Conservation (phyloP, 2,888 invertebrate genomes). For the Troides aeacus region DNA sequence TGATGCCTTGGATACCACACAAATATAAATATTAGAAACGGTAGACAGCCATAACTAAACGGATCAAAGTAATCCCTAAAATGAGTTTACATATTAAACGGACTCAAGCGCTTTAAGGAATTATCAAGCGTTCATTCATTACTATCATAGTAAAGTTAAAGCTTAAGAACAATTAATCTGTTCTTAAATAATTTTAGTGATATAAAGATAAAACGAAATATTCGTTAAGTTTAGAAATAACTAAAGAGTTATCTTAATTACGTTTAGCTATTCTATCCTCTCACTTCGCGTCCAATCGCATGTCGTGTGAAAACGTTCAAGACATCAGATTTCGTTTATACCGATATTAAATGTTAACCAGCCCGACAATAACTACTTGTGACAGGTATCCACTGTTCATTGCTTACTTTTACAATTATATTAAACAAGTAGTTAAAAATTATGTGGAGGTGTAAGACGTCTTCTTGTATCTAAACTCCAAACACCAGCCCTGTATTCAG, state of each 20-base stretch:
- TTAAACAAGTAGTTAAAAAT: too few relatives aligned
- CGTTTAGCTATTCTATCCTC: not conserved
- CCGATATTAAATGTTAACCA: not conserved
- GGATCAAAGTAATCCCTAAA: slow-evolving; percentile 12
- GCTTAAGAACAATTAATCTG: not conserved
- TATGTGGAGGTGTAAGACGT: not conserved
- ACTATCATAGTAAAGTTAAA: too few relatives aligned
- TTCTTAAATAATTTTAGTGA: not conserved
- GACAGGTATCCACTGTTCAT: not conserved
- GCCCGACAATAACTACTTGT: not conserved
- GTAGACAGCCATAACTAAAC: slow-evolving; percentile 5
- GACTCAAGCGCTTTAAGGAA: not conserved
- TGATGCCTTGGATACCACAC: not conserved
- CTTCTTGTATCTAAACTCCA: too few relatives aligned
- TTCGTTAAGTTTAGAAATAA: too few relatives aligned
- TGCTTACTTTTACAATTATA: too few relatives aligned
- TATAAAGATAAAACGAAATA: not conserved
- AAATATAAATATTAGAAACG: slow-evolving; percentile 2
- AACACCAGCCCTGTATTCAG: too few relatives aligned
- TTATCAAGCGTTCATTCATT: too few relatives aligned
- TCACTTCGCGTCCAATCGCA: not conserved
- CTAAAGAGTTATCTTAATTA: not conserved
- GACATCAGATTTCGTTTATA: not conserved
- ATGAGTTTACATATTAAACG: slow-evolving; percentile 1
- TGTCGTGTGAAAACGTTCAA: not conserved